These are phyloP conservation scores for Steinernema hermaphroditum DNA, from an alignment of 2,888 invertebrate genomes.

Conservation along the genomic window DNA sequence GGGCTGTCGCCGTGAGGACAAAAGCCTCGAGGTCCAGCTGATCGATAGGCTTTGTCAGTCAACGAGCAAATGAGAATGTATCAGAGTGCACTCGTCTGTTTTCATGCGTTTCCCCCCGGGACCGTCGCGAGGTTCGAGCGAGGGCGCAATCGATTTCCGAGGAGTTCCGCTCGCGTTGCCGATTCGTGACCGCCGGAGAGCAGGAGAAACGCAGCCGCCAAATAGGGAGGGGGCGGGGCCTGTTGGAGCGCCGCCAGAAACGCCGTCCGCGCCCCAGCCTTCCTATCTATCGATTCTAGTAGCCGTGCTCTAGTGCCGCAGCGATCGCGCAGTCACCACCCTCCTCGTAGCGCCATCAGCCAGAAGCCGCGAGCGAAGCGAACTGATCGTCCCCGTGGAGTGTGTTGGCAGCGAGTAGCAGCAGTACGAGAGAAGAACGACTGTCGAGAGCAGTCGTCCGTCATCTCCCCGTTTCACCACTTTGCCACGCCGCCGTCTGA, in stretches of 20 bases:
- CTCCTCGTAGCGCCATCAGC: constrained; percentile 3
- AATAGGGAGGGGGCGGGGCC: background rate
- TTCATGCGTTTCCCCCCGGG: constrained; percentile 2
- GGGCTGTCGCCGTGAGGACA: too few species aligned
- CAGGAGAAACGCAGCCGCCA: background rate
- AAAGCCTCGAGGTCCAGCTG: too few species aligned
- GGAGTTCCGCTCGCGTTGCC: background rate
- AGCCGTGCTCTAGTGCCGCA: constrained; percentile 25
- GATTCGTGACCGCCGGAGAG: background rate
- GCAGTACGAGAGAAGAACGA: background rate
- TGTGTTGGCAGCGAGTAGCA: background rate
- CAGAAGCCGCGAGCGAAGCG: constrained; percentile 29
- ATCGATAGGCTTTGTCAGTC: too few species aligned
- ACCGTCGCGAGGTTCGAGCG: background rate
- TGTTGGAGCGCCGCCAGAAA: background rate
- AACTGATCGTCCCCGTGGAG: constrained; percentile 8
- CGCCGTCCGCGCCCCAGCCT: background rate
- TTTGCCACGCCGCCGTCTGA: constrained; percentile 24
- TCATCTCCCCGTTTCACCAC: constrained; percentile 18
- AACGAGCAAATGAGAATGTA: too few species aligned
- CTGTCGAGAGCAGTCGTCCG: constrained; percentile 3
- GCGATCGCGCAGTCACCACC: constrained; percentile 26
- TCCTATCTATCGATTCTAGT: constrained; percentile 27
- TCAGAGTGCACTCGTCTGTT: background rate
- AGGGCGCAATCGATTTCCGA: constrained; percentile 17